phyloP scores from a whole-genome alignment of 1,140 invertebrate genomes.

The Pseudomyrmex gracilis region DNA sequence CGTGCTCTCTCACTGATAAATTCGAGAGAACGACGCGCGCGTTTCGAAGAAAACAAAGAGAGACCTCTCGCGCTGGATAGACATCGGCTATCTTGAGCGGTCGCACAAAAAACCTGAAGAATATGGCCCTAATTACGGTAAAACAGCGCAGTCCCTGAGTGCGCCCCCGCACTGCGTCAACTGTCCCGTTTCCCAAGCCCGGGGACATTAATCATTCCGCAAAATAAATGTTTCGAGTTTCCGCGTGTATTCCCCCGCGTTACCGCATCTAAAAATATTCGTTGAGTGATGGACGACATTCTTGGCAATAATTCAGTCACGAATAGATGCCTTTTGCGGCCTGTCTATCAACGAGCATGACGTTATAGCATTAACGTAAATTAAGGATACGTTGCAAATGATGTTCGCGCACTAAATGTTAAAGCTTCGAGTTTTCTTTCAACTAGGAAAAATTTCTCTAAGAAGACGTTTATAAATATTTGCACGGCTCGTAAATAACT shows the following conservation, averaged over 20 bases:
- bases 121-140: slow-evolving; percentile 83
- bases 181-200: slow-evolving; percentile 72
- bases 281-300: slow-evolving; percentile 56
- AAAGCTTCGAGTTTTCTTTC: not conserved
- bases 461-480: not conserved
- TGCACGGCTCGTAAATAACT: slow-evolving; percentile 14
- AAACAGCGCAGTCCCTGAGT: slow-evolving; percentile 80
- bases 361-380: slow-evolving; percentile 28
- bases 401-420: slow-evolving; percentile 14
- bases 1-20: not conserved
- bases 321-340: slow-evolving; percentile 37
- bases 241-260: slow-evolving; percentile 60
- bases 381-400: not conserved
- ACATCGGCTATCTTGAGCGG: slow-evolving; percentile 69
- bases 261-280: slow-evolving; percentile 51
- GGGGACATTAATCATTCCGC: slow-evolving; percentile 81
- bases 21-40: not conserved
- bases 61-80: slow-evolving; percentile 48
- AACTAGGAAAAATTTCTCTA: not conserved
- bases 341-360: slow-evolving; percentile 32
- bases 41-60: slow-evolving; percentile 51
- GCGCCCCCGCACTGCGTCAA: slow-evolving; percentile 78
- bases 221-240: slow-evolving; percentile 82
- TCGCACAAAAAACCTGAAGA: slow-evolving; percentile 76
- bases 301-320: slow-evolving; percentile 65